phyloP scores from a whole-genome alignment of 1,140 invertebrate genomes.

The Laupala kohalensis region DNA sequence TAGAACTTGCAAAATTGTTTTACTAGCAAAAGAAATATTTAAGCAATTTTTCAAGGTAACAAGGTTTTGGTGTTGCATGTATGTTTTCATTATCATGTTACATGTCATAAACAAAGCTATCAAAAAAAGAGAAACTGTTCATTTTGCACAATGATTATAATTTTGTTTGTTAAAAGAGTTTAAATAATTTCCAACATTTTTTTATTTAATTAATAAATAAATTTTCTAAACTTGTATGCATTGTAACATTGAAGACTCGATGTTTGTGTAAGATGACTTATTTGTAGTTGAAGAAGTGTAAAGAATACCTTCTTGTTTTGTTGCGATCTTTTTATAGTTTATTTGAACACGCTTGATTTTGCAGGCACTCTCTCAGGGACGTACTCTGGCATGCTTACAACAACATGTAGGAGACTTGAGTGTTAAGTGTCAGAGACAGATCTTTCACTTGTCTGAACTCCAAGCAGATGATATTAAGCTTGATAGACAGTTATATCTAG shows the following conservation, averaged over 20 bases:
- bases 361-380: slow-evolving; percentile 54
- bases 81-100: no score
- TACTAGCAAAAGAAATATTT: no score
- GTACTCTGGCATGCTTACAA: slow-evolving; percentile 76
- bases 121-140: no score
- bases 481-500: slow-evolving; percentile 77
- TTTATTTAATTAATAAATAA: no score
- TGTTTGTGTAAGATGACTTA: not conserved
- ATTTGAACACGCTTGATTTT: slow-evolving; percentile 10
- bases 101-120: no score
- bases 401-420: slow-evolving; percentile 41
- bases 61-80: no score
- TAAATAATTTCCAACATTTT: no score
- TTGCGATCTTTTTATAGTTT: not conserved
- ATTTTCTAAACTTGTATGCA: not conserved
- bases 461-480: slow-evolving; percentile 85
- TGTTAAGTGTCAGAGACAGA: slow-evolving; percentile 56
- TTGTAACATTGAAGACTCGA: not conserved
- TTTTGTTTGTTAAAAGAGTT: no score
- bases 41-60: no score
- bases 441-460: slow-evolving; percentile 73
- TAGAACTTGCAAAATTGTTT: no score
- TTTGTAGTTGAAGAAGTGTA: not conserved
- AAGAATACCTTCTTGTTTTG: not conserved
- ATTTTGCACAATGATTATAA: no score